Evolutionary conservation across 2,797 vertebrate species (phyloP).

Genomic region (Poecilia gillii): DNA sequence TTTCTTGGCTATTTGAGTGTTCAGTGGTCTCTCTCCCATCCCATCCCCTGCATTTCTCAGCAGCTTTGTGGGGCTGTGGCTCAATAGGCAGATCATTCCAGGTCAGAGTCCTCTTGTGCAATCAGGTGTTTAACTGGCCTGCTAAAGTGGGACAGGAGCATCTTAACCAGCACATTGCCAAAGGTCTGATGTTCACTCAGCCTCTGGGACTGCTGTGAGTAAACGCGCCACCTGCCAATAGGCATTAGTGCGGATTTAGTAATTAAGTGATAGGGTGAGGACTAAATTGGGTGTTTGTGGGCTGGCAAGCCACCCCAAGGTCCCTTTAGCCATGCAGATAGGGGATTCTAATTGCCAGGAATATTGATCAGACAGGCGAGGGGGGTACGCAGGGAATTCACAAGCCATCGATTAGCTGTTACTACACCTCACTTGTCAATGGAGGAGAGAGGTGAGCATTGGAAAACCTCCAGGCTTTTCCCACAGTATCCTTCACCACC

Average conservation of each 20-base stretch:
- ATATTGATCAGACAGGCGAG: slow-evolving; percentile 84
- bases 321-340: slow-evolving; percentile 86
- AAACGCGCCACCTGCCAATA: slow-evolving; percentile 82
- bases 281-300: slow-evolving; percentile 89
- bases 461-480: slow-evolving; percentile 70
- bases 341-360: slow-evolving; percentile 88
- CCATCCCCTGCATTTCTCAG: slow-evolving; percentile 16
- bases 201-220: slow-evolving; percentile 67
- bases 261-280: slow-evolving; percentile 88
- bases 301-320: slow-evolving; percentile 79
- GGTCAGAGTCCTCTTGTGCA: slow-evolving; percentile 70
- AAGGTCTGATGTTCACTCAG: slow-evolving; percentile 83
- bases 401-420: slow-evolving; percentile 86
- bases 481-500: slow-evolving; percentile 56
- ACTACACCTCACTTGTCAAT: slow-evolving; percentile 80
- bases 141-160: slow-evolving; percentile 59
- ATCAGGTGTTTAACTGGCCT: slow-evolving; percentile 79
- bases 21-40: not conserved
- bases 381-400: slow-evolving; percentile 79
- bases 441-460: slow-evolving; percentile 69
- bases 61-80: slow-evolving; percentile 39
- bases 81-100: slow-evolving; percentile 69
- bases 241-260: slow-evolving; percentile 85
- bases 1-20: slow-evolving; percentile 8
- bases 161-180: slow-evolving; percentile 80